A percentile compares a stretch with the other conserved stretches of the same genome.
Evolutionary conservation across 2,113 vertebrate genomes (phyloP).

Genomic region (Burhinus bistriatus): DNA sequence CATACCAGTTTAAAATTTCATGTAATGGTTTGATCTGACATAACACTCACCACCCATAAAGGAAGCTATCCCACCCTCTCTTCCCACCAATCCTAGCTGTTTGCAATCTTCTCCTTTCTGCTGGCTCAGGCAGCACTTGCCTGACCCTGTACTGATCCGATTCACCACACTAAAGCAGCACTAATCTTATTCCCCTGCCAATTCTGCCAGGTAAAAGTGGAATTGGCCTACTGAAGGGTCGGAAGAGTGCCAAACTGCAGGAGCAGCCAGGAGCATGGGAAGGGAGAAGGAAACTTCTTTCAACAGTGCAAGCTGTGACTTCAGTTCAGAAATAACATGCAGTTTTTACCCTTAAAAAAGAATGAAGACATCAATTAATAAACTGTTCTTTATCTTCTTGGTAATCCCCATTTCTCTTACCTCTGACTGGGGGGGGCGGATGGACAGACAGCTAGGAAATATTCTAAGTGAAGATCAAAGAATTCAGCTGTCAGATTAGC

Average conservation of each 20-base stretch:
- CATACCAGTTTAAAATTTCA: not conserved
- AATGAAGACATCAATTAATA: not conserved
- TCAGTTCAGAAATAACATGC: not conserved
- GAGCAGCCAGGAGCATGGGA: not conserved
- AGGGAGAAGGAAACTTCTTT: not conserved
- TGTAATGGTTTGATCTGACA: not conserved
- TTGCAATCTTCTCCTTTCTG: not conserved
- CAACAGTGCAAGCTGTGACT: not conserved
- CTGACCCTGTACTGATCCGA: not conserved
- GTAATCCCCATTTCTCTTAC: not conserved
- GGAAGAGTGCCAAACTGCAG: not conserved
- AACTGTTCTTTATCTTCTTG: not conserved
- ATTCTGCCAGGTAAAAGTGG: not conserved
- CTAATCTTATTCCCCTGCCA: not conserved
- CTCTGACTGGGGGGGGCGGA: not conserved
- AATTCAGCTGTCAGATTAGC: not conserved
- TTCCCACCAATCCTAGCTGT: not conserved
- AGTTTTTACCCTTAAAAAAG: not conserved
- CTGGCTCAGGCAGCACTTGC: not conserved
- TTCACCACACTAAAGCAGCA: not conserved
- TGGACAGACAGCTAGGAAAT: not conserved
- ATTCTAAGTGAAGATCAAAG: not conserved
- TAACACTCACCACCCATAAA: not conserved
- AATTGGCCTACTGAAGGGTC: not conserved
- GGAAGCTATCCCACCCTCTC: not conserved